Percentiles rank a stretch among this genome's conserved stretches.
These are phyloP conservation scores for Xenopus borealis DNA, from an alignment of 2,113 vertebrate species.

Conservation along the genomic window DNA sequence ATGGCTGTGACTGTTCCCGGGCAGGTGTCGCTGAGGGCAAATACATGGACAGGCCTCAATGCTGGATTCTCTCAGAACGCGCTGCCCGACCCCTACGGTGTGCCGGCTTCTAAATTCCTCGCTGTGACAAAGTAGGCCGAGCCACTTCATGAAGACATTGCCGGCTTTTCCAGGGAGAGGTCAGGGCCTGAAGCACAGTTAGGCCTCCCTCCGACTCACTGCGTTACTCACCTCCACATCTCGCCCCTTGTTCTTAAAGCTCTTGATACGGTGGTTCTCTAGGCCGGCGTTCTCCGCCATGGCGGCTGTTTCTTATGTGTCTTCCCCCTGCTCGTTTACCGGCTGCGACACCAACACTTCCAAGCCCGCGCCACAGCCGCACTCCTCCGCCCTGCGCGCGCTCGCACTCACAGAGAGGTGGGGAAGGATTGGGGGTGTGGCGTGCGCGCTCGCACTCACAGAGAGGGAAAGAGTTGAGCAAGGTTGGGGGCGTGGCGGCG, in stretches of 20 bases:
- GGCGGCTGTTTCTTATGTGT: conserved; percentile 54
- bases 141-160: background rate
- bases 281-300: conserved; percentile 91
- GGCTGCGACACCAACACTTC: conserved; percentile 17
- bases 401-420: conserved; percentile 28
- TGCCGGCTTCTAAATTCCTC: too few relatives aligned
- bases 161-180: background rate
- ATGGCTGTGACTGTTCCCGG: too few relatives aligned
- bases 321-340: conserved; percentile 39
- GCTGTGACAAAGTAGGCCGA: too few relatives aligned
- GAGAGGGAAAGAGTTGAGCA: too few relatives aligned
- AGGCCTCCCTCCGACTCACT: background rate
- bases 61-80: too few relatives aligned
- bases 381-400: conserved; percentile 49
- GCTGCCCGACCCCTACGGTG: too few relatives aligned
- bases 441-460: background rate
- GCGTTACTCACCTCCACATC: conserved; percentile 83
- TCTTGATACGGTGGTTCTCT: conserved; percentile 95
- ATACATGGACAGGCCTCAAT: too few relatives aligned
- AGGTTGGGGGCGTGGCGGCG: too few relatives aligned
- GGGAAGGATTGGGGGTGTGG: background rate
- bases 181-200: background rate
- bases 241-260: conserved; percentile 95
- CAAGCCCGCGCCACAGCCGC: conserved; percentile 48
- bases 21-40: too few relatives aligned